Base-by-base conservation (phyloP, 2,888 invertebrate genomes). In the Callimorpha dominula region DNA sequence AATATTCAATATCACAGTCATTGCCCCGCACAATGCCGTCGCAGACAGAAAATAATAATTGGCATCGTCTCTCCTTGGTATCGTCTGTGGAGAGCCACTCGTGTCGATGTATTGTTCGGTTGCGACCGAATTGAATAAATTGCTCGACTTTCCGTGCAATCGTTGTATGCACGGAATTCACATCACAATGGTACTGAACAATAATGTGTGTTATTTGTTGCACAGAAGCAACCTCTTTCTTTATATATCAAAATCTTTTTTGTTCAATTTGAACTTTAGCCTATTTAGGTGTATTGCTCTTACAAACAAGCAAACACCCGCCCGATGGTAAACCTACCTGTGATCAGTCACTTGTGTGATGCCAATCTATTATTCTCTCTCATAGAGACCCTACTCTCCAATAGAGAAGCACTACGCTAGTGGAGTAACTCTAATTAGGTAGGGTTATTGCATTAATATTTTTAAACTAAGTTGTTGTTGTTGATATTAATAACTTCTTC, bases 1-100 rank as follows among this genome's bases (percentile, higher is more conserved):
- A 75, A 80, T 84, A 84, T 84, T 84, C 82, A 82, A 83, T 83
- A 82, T 80, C 77, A 66, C 70, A 70, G 76, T 82, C 80, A 76
- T 83, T 83, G 82, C 80, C 74, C 46, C 75, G 73, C 78, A 84
- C 82, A 84, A 80, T 82, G 72, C 74, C 68, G 50, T 70, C 77
- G 74, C 77, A 78, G 78, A 84, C 73, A 73, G 78, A 81, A 82
- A 81, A 81, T 84, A 82, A 81, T 82, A 81, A 82, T 83, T 84
- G 82, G 77, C 81, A 75, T 65, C 75, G 54, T 46, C 62, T 54
- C 82, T 84, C 78, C 78, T 83, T 73, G 82, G 76, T 46, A 63
- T 54, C 63, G 68, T 68, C 65, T 69, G 68, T 54, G 20, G 43
- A 50, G 60, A 73, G 77, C 46, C 76, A 74, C 84, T 84, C 65